These are phyloP conservation scores for Zosterops lateralis DNA, from an alignment of 2,113 vertebrate species.

Conservation along the genomic window DNA sequence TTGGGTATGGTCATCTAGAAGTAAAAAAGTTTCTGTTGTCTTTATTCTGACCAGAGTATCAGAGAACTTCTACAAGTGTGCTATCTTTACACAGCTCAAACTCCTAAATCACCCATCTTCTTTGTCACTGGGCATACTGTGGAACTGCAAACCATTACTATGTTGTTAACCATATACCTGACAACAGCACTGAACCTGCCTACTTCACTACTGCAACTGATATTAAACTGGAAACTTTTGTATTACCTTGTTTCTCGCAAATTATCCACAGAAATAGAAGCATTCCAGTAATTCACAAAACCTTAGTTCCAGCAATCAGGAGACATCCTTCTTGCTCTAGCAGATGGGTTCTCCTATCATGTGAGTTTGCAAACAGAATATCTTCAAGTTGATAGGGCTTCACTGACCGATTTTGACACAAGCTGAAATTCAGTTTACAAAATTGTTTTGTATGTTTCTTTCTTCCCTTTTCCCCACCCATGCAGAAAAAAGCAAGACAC, in stretches of 20 bases:
- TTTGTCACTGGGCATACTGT: neutral
- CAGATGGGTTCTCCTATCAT: neutral
- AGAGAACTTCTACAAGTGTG: neutral
- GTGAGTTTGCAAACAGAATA: neutral
- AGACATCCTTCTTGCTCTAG: neutral
- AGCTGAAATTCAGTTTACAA: neutral
- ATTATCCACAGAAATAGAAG: neutral
- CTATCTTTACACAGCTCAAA: neutral
- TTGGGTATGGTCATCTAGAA: neutral
- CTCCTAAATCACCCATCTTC: neutral
- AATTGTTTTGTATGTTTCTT: neutral
- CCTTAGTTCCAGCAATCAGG: neutral
- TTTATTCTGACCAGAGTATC: neutral
- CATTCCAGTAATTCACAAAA: neutral
- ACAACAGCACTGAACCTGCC: neutral
- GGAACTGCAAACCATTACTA: neutral
- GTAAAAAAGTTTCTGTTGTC: neutral
- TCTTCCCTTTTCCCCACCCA: neutral
- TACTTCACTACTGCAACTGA: neutral
- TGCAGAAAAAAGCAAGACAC: constrained; percentile 79
- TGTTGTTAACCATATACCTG: neutral
- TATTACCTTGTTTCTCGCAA: neutral
- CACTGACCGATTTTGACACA: neutral
- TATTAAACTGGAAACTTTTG: neutral
- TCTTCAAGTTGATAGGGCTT: neutral